phyloP scores from a whole-genome alignment of 2,113 vertebrate genomes.

The Tamias sibiricus region DNA sequence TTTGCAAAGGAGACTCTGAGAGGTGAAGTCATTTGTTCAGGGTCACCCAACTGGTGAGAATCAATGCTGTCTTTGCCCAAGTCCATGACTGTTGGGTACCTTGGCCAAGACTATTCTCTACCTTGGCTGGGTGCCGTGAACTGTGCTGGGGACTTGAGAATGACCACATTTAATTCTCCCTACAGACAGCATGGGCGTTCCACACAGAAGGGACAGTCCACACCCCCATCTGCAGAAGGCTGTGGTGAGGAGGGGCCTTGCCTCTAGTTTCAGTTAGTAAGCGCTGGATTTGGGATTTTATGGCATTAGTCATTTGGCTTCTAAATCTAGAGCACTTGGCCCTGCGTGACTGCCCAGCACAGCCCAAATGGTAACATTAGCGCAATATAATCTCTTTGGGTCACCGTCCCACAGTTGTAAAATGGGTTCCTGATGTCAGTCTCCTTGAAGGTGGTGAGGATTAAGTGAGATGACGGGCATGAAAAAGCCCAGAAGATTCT shows the following conservation, averaged over 20 bases:
- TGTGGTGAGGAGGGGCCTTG: neutral
- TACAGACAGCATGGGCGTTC: no score
- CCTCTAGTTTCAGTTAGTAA: neutral
- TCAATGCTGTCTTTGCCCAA: neutral
- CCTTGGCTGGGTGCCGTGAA: neutral
- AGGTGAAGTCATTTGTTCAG: neutral
- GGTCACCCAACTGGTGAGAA: neutral
- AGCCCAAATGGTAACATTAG: neutral
- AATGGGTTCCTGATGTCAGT: neutral
- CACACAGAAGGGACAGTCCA: neutral
- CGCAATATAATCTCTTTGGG: neutral
- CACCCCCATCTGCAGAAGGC: neutral
- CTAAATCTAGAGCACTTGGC: neutral
- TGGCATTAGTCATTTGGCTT: neutral
- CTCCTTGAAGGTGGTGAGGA: neutral
- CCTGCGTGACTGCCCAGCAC: rapidly evolving
- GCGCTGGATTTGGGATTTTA: neutral
- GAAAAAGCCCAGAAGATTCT: neutral
- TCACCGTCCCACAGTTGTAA: neutral
- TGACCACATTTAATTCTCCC: neutral
- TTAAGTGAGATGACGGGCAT: neutral
- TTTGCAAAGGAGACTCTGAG: neutral
- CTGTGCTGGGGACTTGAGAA: neutral
- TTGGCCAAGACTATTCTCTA: neutral
- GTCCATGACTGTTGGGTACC: neutral